These are phyloP conservation scores for Calycopis cecrops DNA, from an alignment of 1,140 invertebrate genomes.

Conservation along the genomic window DNA sequence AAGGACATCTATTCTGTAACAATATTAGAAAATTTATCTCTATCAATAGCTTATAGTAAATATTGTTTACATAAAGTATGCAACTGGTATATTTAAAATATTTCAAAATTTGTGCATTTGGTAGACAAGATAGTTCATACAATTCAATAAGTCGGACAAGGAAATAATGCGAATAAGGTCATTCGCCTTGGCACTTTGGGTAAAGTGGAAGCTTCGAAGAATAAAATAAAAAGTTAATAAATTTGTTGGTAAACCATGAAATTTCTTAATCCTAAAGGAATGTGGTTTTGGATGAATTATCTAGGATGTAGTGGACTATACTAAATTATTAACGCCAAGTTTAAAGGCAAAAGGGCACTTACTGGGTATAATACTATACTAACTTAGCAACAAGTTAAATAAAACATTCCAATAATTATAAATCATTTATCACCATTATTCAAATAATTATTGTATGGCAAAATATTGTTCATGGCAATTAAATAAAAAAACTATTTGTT, in stretches of 20 bases:
- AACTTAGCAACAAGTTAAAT: constrained; percentile 4
- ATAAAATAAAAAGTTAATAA: constrained; percentile 13
- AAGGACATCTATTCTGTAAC: constrained; percentile 7
- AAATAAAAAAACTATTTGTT: too few relatives aligned
- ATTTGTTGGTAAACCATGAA: constrained; percentile 22
- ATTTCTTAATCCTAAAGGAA: constrained; percentile 65
- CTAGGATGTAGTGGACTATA: constrained; percentile 28
- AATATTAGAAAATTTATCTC: constrained; percentile 4
- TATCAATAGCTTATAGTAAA: constrained; percentile 18
- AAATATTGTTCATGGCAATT: too few relatives aligned
- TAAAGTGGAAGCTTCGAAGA: constrained; percentile 3
- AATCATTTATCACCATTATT: background rate
- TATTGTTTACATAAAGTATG: constrained; percentile 15
- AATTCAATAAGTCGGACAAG: background rate
- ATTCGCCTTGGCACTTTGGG: background rate
- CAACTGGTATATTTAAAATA: constrained; percentile 17
- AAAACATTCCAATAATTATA: constrained; percentile 7
- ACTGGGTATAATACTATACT: constrained; percentile 40
- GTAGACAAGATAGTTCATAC: background rate
- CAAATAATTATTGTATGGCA: too few relatives aligned
- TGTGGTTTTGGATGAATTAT: constrained; percentile 51
- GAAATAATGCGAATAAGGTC: background rate
- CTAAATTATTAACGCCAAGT: constrained; percentile 39
- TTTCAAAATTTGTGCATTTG: constrained; percentile 21
- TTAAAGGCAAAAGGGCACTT: constrained; percentile 59